phyloP scores from a whole-genome alignment of 1,140 invertebrate genomes.

The Tetramorium parvispinum region DNA sequence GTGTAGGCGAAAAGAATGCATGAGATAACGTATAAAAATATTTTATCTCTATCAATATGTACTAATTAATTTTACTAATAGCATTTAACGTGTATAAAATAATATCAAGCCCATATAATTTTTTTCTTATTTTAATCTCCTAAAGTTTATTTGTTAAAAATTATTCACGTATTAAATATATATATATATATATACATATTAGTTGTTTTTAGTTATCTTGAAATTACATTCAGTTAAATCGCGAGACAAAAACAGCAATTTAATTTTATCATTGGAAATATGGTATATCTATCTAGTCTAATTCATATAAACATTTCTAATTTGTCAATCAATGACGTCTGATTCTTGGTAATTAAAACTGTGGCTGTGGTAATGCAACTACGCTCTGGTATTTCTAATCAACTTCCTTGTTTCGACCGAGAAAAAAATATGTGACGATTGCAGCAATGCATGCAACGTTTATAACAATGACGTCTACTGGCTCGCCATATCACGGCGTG shows the following conservation, averaged over 20 bases:
- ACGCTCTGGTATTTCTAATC: neutral
- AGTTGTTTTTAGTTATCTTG: neutral
- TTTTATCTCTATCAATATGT: neutral
- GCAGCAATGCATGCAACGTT: constrained; percentile 37
- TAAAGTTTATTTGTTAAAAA: neutral
- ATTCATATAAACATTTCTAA: neutral
- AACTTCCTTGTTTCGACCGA: neutral
- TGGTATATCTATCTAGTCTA: neutral
- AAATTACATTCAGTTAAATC: neutral
- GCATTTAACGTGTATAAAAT: neutral
- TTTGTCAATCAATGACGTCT: neutral
- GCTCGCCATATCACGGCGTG: neutral
- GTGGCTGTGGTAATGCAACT: neutral
- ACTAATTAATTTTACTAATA: neutral
- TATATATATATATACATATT: too few relatives aligned
- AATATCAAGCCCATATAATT: neutral
- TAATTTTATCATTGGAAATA: neutral
- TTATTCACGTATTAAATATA: neutral
- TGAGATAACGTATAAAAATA: neutral
- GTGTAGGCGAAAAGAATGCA: neutral
- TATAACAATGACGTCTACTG: constrained; percentile 62
- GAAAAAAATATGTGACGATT: neutral
- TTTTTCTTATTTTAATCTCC: neutral
- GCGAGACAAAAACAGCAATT: neutral
- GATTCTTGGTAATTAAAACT: neutral